These are phyloP conservation scores for Sphyrna mokarran DNA, from an alignment of 2,113 vertebrate genomes.

Conservation along the genomic window DNA sequence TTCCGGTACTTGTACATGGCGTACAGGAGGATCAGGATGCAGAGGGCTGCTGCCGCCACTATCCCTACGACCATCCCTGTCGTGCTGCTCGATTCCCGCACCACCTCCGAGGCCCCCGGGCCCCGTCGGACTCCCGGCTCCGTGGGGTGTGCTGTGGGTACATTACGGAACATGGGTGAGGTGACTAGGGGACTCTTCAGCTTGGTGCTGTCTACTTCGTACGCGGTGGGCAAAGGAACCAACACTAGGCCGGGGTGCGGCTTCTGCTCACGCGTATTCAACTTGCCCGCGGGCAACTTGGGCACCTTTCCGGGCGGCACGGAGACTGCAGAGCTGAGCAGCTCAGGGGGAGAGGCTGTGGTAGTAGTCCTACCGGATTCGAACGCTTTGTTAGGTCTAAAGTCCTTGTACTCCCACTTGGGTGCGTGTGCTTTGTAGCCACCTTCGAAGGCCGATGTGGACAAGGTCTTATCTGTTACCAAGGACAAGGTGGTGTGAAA, in stretches of 20 bases:
- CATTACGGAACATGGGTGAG: conserved; percentile 99
- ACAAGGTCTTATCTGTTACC: conserved; percentile 99
- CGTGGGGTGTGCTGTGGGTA: conserved; percentile 99
- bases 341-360: conserved; percentile 88
- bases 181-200: conserved; percentile 98
- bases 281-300: conserved; percentile 93
- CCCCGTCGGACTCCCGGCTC: conserved; percentile 96
- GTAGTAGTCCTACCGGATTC: conserved; percentile 91
- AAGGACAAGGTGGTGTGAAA: conserved; percentile 99
- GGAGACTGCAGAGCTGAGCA: conserved; percentile 92
- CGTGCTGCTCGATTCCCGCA: conserved; percentile 98
- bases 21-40: conserved; percentile 99
- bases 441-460: conserved; percentile 97
- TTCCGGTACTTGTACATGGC: conserved; percentile 99
- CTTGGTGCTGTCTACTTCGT: conserved; percentile 98
- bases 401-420: conserved; percentile 98
- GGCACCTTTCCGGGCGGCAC: conserved; percentile 84
- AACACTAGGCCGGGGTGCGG: conserved; percentile 94
- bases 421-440: conserved; percentile 94
- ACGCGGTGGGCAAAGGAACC: conserved; percentile 98
- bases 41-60: conserved; percentile 97
- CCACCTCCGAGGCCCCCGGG: conserved; percentile 97
- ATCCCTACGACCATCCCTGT: conserved; percentile 99
- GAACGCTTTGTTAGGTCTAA: conserved; percentile 96
- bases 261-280: conserved; percentile 94